phyloP scores from a whole-genome alignment of 2,888 invertebrate genomes.

The Spilarctia lutea region DNA sequence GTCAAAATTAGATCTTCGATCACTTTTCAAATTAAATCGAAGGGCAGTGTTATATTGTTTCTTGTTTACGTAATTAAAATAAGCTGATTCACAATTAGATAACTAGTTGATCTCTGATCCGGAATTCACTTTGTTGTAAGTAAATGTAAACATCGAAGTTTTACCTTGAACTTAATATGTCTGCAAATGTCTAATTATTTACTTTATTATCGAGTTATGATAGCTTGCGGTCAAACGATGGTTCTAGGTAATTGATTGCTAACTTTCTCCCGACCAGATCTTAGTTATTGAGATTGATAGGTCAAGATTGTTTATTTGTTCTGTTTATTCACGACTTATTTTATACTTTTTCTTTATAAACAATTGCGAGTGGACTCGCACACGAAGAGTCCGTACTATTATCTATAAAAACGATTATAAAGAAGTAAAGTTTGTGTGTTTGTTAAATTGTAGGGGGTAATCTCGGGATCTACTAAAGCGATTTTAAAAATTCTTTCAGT shows the following conservation, averaged over 20 bases:
- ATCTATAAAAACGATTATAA: no score
- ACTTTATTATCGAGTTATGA: slow-evolving; percentile 23
- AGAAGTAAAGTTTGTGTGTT: no score
- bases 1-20: not conserved
- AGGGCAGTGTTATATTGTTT: not conserved
- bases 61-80: not conserved
- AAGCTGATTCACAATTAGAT: slow-evolving; percentile 36
- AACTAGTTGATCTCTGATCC: slow-evolving; percentile 45
- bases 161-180: slow-evolving; percentile 43
- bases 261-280: slow-evolving; percentile 11
- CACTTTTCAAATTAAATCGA: not conserved
- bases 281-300: slow-evolving; percentile 20
- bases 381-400: no score
- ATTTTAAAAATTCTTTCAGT: no score
- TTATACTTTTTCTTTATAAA: no score
- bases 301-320: slow-evolving; percentile 8
- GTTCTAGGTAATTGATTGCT: slow-evolving; percentile 14
- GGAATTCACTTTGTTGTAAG: slow-evolving; percentile 51
- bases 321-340: not conserved
- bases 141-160: slow-evolving; percentile 29
- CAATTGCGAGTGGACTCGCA: no score
- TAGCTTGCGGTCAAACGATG: slow-evolving; percentile 23
- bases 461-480: no score
- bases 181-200: slow-evolving; percentile 37
- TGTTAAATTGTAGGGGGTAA: no score